phyloP scores from a whole-genome alignment of 2,888 invertebrate species.

The Patella depressa region DNA sequence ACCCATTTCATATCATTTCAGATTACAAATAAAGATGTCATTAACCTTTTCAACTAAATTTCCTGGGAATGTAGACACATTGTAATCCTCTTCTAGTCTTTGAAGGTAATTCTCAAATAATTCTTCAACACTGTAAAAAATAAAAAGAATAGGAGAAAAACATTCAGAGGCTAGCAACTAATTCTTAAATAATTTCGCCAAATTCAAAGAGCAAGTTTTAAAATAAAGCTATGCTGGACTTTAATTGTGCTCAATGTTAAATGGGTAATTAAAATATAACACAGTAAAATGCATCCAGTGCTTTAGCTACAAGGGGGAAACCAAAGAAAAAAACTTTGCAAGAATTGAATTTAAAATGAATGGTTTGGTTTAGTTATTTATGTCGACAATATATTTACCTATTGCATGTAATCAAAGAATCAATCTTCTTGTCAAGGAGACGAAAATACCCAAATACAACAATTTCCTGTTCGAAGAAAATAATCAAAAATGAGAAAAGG shows the following conservation, averaged over 20 bases:
- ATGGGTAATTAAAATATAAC: too few relatives aligned
- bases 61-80: conserved; percentile 48
- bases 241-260: too few relatives aligned
- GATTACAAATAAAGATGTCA: too few relatives aligned
- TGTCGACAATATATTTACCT: conserved; percentile 40
- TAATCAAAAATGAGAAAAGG: neutral
- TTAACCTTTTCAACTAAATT: conserved; percentile 51
- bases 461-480: conserved; percentile 51
- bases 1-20: too few relatives aligned
- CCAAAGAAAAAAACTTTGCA: too few relatives aligned
- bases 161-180: neutral
- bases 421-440: conserved; percentile 63
- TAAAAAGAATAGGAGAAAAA: neutral
- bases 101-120: conserved; percentile 51
- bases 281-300: too few relatives aligned
- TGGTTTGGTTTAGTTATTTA: too few relatives aligned
- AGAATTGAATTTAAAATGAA: too few relatives aligned
- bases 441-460: conserved; percentile 63
- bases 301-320: too few relatives aligned
- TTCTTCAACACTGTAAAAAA: conserved; percentile 49
- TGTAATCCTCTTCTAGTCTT: conserved; percentile 60
- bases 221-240: neutral
- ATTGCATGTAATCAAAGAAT: conserved; percentile 48
- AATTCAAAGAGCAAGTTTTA: too few relatives aligned
- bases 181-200: too few relatives aligned